Evolutionary conservation across 2,113 vertebrate species (phyloP).

Genomic region (Embiotoca jacksoni): DNA sequence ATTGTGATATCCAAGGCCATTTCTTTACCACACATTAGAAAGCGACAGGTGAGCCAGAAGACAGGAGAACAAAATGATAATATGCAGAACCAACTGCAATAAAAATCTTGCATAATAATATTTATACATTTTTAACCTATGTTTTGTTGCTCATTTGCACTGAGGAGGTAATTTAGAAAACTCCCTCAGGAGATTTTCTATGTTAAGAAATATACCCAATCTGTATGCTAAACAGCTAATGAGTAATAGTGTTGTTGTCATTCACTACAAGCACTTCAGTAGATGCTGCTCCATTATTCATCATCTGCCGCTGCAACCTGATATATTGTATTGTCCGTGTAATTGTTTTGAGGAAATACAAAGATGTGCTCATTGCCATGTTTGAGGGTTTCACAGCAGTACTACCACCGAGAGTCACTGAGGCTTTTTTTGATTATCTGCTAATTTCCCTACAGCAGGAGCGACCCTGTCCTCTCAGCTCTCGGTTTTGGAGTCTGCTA

Average conservation of each 20-base stretch:
- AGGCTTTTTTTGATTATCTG: conserved; percentile 67
- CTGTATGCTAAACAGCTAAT: conserved; percentile 39
- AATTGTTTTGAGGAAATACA: conserved; percentile 50
- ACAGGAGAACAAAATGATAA: neutral
- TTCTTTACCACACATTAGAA: conserved; percentile 38
- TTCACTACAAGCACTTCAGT: conserved; percentile 37
- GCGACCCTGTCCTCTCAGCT: conserved; percentile 31
- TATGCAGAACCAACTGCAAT: neutral
- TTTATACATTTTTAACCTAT: conserved; percentile 10
- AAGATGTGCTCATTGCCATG: conserved; percentile 15
- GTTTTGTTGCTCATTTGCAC: conserved; percentile 13
- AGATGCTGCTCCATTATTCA: conserved; percentile 57
- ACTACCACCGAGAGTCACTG: conserved; percentile 48
- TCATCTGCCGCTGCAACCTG: conserved; percentile 38
- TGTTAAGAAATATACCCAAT: conserved; percentile 9
- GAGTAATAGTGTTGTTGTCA: conserved; percentile 50
- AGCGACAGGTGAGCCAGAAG: neutral
- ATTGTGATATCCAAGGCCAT: conserved; percentile 62
- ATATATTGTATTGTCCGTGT: conserved; percentile 43
- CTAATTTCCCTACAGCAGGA: conserved; percentile 66
- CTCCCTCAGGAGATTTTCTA: conserved; percentile 19
- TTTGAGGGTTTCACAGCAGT: conserved; percentile 40
- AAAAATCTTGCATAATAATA: neutral
- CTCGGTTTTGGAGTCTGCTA: conserved; percentile 54
- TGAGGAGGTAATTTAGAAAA: neutral